A percentile compares a stretch with the other conserved stretches of the same genome.
Evolutionary conservation across 2,888 invertebrate species (phyloP).

Genomic region (Slavum lentiscoides): DNA sequence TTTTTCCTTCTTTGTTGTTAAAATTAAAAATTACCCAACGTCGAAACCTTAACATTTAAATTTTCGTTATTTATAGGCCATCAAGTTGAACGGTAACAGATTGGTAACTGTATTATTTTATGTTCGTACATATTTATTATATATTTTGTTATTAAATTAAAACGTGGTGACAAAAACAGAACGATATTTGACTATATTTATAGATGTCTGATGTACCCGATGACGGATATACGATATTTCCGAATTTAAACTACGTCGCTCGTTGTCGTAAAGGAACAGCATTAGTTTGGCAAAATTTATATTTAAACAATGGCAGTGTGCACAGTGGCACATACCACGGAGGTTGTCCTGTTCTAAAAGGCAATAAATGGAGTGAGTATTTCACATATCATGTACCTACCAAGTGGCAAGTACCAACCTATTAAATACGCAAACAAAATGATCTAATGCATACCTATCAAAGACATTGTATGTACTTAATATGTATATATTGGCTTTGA

Average conservation of each 20-base stretch:
- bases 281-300: constrained; percentile 26
- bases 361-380: constrained; percentile 33
- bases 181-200: background rate
- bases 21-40: no score
- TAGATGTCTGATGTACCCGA: constrained; percentile 5
- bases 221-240: constrained; percentile 21
- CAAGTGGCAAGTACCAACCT: no score
- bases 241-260: background rate
- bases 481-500: no score
- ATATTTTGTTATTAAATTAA: background rate
- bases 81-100: constrained; percentile 16
- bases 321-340: constrained; percentile 6
- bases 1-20: no score
- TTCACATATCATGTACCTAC: background rate
- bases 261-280: constrained; percentile 10
- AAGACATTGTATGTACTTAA: background rate
- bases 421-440: background rate
- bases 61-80: background rate
- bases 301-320: background rate
- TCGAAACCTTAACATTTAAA: background rate
- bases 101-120: constrained; percentile 8
- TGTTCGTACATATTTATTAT: background rate
- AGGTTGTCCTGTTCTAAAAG: constrained; percentile 26
- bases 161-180: background rate
- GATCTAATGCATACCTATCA: background rate